Evolutionary conservation across 2,113 vertebrate genomes (phyloP), one percentile per base, ranked within the genome.

Genomic region (Falco punctatus): DNA sequence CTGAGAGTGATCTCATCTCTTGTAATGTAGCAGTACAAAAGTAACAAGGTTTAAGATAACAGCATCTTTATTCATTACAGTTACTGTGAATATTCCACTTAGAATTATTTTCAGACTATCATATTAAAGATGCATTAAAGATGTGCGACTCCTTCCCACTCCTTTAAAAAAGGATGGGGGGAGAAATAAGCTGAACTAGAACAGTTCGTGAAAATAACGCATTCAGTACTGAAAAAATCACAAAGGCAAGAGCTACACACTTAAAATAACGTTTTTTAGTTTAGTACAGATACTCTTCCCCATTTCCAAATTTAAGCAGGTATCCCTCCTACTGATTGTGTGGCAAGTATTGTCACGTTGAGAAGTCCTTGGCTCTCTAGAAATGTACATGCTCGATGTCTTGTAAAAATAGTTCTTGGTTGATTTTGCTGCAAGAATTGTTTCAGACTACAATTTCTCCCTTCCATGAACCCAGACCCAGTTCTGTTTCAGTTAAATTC

Each of bases 41-140:
- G 18, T 67, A 80, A 77, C 14, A 73, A 67, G n/a, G 38, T 59
- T 83, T 83, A 78, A 90, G 54, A 81, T 48, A 94, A 86, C 46
- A 94, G 42, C n/a, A 77, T 46, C 58, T 92, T 80, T 86, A 90
- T 49, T 83, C 75, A 62, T 59, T 73, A 82, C 24, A 70, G 62
- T 86, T 80, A 71, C 88, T 86, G 55, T 38, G 51, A 95, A 67
- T 74, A 96, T 90, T 93, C 58, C 58, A 66, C 35, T 32, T 49
- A 72, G 52, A 91, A 92, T 69, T 95, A 69, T 93, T 91, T 95
- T 94, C 91, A 96, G 93, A 88, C 54, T 73, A 83, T 30, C 77
- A 77, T 70, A 72, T 89, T 69, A 95, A 96, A 95, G 40, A 92
- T 33, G 70, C 9, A 8, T 40, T 85, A 59, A 90, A 92, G 84